Conservation (phyloP, 2,113 vertebrate genomes). For the Tetraodon nigroviridis region DNA sequence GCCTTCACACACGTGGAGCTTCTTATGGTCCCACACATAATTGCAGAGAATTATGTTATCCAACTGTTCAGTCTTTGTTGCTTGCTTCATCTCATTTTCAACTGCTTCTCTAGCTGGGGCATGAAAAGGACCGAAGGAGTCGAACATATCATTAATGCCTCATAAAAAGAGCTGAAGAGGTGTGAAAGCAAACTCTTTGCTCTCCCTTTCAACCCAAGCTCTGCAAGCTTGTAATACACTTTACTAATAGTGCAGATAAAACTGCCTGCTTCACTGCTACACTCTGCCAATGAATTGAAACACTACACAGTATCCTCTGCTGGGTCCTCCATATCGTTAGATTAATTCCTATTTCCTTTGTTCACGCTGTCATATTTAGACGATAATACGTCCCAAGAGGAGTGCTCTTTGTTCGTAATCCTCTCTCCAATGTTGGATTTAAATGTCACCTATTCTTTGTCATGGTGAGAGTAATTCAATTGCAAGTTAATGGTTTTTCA, state of each 20-base stretch:
- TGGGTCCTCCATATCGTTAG: constrained; percentile 23
- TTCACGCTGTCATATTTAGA: constrained; percentile 49
- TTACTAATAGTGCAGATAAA: constrained; percentile 14
- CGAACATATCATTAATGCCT: constrained; percentile 20
- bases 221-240: constrained; percentile 12
- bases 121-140: constrained; percentile 14
- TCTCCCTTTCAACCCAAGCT: background rate
- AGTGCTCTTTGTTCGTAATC: constrained; percentile 51
- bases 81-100: constrained; percentile 13
- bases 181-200: constrained; percentile 5
- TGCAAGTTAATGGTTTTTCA: constrained; percentile 61
- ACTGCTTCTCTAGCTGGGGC: constrained; percentile 18
- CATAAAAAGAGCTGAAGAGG: constrained; percentile 15
- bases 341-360: constrained; percentile 45
- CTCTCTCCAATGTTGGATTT: constrained; percentile 55
- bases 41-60: constrained; percentile 26
- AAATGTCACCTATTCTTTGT: constrained; percentile 61
- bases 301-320: background rate
- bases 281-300: background rate
- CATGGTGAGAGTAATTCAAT: constrained; percentile 64
- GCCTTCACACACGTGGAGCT: background rate
- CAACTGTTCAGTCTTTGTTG: constrained; percentile 7
- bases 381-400: constrained; percentile 47
- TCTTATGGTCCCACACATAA: constrained; percentile 18
- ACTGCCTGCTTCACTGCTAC: constrained; percentile 12